Evolutionary conservation across 2,888 invertebrate species (phyloP), one percentile per base, ranked within the genome.

Genomic region (Chirona hameri): DNA sequence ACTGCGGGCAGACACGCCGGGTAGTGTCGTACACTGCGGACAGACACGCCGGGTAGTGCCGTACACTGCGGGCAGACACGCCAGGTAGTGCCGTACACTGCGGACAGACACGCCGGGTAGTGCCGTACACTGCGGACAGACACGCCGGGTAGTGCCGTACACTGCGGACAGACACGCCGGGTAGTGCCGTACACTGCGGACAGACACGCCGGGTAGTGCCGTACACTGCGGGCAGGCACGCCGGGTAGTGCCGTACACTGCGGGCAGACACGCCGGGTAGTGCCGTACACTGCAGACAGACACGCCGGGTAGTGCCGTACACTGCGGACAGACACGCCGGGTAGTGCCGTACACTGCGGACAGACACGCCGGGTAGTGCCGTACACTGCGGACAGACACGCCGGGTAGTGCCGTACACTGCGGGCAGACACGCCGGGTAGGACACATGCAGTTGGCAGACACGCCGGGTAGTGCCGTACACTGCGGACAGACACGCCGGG

Each of bases 401-500:
- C 39, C 39, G 39, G 7, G n/a, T n/a, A n/a, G 92, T 91, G 0
- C 95, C 96, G 88, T 94, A 95, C 0, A 96, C 94, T 92, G 87
- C 9, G 46, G 29, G 18, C 21, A 24, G 39, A 9, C 24, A 79
- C 27, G 18, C 29, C 81, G 18, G 60, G 52, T 52, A n/a, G n/a
- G n/a, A 9, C 27, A 55, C 81, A n/a, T 55, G 12, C 39, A 0
- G 27, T n/a, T n/a, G n/a, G 7, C 39, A 7, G 39, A 39, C 39
- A 7, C 39, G 2, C 39, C 39, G 39, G 7, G n/a, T n/a, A n/a
- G 92, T 91, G 0, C 95, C 96, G 88, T 94, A 95, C 0, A 96
- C 94, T 92, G 87, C 9, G 46, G 29, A 15, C 21, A 24, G 39
- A 9, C 24, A 79, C 27, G 18, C 29, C 81, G 18, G 60, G 52